Conservation (phyloP, 2,797 vertebrate genomes). For the Cirrhinus molitorella region DNA sequence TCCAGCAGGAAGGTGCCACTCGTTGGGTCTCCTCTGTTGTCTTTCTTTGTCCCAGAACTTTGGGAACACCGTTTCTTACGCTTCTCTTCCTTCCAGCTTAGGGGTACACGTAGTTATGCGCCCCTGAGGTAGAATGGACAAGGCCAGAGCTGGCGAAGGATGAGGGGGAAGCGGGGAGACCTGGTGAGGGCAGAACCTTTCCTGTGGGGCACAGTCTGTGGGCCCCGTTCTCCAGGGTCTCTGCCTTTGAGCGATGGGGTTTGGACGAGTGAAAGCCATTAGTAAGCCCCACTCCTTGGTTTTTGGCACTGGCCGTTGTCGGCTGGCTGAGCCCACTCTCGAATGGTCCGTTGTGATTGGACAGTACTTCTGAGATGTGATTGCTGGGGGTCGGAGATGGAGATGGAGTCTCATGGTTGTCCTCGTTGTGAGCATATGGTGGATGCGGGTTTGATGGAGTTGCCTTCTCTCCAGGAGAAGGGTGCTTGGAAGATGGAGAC, state of each 20-base stretch:
- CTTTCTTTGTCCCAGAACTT: slow-evolving; percentile 17
- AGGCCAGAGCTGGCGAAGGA: slow-evolving; percentile 79
- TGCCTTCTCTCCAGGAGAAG: slow-evolving; percentile 51
- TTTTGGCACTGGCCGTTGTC: slow-evolving; percentile 61
- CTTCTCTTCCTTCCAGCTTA: slow-evolving; percentile 66
- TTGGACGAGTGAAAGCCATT: slow-evolving; percentile 85
- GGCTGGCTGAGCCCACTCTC: slow-evolving; percentile 58
- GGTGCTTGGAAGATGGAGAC: slow-evolving; percentile 65
- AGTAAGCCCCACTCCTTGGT: slow-evolving; percentile 72
- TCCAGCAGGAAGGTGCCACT: slow-evolving; percentile 24
- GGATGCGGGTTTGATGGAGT: slow-evolving; percentile 32
- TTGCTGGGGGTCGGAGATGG: slow-evolving; percentile 64
- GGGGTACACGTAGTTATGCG: slow-evolving; percentile 80
- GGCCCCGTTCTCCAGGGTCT: slow-evolving; percentile 77
- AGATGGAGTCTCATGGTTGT: slow-evolving; percentile 42
- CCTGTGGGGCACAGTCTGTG: slow-evolving; percentile 72
- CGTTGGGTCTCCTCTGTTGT: slow-evolving; percentile 18
- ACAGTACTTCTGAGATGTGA: slow-evolving; percentile 68
- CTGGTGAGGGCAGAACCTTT: slow-evolving; percentile 70
- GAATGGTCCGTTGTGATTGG: slow-evolving; percentile 70
- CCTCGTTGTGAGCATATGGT: slow-evolving; percentile 40
- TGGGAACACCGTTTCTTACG: slow-evolving; percentile 30
- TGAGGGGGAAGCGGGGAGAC: slow-evolving; percentile 67
- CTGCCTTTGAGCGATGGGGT: slow-evolving; percentile 61
- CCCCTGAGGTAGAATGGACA: slow-evolving; percentile 79